Evolutionary conservation across 2,113 vertebrate genomes (phyloP).

Genomic region (Tragelaphus strepsiceros): DNA sequence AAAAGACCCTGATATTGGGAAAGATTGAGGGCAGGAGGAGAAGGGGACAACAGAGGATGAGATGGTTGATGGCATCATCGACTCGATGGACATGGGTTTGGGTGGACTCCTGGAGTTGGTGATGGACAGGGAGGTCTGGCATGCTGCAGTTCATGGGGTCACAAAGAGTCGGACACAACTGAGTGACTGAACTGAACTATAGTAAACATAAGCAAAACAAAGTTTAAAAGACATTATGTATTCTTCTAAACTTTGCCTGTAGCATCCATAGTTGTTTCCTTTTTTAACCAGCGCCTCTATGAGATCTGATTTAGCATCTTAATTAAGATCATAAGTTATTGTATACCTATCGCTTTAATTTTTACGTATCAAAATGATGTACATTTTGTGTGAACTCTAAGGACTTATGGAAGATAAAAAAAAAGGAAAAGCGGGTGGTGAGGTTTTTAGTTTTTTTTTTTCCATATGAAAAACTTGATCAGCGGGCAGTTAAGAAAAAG

Average conservation of each 20-base stretch:
- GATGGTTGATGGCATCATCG: not conserved
- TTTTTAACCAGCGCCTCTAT: not conserved
- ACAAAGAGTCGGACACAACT: not conserved
- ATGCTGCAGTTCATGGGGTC: not conserved
- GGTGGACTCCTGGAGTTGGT: not conserved
- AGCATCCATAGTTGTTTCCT: not conserved
- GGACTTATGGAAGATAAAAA: not conserved
- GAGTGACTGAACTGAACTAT: not conserved
- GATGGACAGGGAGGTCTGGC: not conserved
- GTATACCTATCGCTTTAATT: not conserved
- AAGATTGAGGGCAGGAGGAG: not conserved
- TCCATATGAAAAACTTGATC: not conserved
- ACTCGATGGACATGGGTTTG: not conserved
- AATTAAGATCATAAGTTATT: not conserved
- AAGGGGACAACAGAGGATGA: not conserved
- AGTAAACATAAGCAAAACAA: slow-evolving; percentile 26
- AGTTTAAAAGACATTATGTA: not conserved
- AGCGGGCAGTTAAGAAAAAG: not conserved
- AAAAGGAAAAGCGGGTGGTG: not conserved
- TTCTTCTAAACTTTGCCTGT: slow-evolving; percentile 8
- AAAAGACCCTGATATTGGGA: not conserved
- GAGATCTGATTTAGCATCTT: not conserved
- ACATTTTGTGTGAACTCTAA: not conserved
- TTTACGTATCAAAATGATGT: not conserved
- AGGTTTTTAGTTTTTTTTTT: not conserved